Conservation (phyloP, 1,140 invertebrate genomes). For the Aleiodes sp. region DNA sequence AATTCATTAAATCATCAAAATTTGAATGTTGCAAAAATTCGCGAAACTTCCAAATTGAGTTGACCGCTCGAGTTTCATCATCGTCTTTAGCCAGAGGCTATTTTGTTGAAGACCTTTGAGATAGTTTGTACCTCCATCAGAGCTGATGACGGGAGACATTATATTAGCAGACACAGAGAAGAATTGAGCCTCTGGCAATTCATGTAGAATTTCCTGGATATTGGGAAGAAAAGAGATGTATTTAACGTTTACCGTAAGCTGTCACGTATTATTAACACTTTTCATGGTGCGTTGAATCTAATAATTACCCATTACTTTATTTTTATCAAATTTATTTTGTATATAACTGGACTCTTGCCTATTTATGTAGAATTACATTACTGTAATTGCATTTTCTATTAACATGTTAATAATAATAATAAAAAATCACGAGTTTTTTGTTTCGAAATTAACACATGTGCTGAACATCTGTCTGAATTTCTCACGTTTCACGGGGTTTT, state of each 20-base stretch:
- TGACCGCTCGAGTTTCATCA: too few species aligned
- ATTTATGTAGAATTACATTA: not conserved
- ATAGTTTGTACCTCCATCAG: not conserved
- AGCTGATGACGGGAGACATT: not conserved
- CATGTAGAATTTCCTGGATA: not conserved
- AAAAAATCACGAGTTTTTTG: not conserved
- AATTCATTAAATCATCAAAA: too few species aligned
- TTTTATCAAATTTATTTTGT: conserved; percentile 6
- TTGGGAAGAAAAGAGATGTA: not conserved
- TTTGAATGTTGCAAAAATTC: too few species aligned
- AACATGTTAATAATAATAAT: not conserved
- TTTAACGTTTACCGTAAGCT: conserved; percentile 21
- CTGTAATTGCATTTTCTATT: not conserved
- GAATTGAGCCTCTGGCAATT: not conserved
- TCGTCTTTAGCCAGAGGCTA: too few species aligned
- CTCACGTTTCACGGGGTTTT: conserved; percentile 23
- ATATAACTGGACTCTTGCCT: conserved; percentile 26
- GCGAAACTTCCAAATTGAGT: too few species aligned
- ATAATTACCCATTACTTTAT: conserved; percentile 27
- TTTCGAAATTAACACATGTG: not conserved
- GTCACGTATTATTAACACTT: conserved; percentile 28
- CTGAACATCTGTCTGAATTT: conserved; percentile 26
- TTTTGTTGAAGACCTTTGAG: not conserved
- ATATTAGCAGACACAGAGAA: not conserved
- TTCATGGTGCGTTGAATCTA: conserved; percentile 24